Conservation (phyloP, 2,797 vertebrate genomes). For the Diglossa cyanea region DNA sequence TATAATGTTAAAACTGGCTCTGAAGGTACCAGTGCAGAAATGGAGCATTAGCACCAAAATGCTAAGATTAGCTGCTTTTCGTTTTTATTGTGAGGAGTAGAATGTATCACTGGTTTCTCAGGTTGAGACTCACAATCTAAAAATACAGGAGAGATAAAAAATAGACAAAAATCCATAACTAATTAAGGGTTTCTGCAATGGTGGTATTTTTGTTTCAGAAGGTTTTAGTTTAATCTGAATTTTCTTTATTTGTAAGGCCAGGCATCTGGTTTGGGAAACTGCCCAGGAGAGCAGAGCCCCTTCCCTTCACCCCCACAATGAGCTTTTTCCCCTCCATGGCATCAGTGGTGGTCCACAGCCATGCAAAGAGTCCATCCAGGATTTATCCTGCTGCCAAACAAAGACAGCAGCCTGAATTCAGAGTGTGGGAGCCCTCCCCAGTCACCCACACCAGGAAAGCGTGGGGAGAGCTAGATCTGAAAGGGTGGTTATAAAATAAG, state of each 20-base stretch:
- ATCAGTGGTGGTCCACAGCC: neutral
- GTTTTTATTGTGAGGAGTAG: neutral
- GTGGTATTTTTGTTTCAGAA: neutral
- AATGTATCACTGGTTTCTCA: neutral
- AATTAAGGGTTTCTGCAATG: neutral
- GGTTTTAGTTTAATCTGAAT: neutral
- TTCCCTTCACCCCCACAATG: accelerated
- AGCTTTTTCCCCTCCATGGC: neutral
- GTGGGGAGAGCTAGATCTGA: neutral
- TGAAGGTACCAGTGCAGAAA: neutral
- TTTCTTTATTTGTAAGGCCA: neutral
- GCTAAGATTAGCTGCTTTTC: neutral
- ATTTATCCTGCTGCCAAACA: neutral
- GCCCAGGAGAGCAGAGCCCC: neutral
- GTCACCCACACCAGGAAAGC: neutral
- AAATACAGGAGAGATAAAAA: neutral
- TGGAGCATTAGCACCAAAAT: neutral
- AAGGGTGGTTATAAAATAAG: neutral
- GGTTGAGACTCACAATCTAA: neutral
- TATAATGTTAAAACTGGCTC: neutral
- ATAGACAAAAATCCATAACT: neutral
- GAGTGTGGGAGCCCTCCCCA: neutral
- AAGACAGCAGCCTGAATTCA: neutral
- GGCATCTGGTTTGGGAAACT: neutral
- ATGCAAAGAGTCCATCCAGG: accelerated